Evolutionary conservation across 2,113 vertebrate genomes (phyloP).

Genomic region (Ardeotis arabs): DNA sequence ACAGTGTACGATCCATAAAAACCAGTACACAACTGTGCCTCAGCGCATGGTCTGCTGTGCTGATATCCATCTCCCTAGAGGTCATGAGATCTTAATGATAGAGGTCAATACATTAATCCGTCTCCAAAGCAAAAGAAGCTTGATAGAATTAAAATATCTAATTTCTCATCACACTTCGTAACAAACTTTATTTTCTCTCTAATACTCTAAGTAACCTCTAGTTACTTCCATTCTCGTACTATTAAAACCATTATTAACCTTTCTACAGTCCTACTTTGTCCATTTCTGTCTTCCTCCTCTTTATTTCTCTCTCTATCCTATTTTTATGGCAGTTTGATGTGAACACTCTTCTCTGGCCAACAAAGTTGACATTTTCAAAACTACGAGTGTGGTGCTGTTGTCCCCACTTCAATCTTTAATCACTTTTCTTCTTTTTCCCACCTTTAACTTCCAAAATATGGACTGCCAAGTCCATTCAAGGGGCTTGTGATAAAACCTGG

Average conservation of each 20-base stretch:
- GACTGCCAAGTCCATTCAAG: not conserved
- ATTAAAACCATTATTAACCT: not conserved
- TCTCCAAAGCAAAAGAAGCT: not conserved
- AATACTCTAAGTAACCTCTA: not conserved
- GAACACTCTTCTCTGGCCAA: not conserved
- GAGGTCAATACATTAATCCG: not conserved
- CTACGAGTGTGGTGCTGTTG: not conserved
- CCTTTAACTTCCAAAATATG: not conserved
- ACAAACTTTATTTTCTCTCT: not conserved
- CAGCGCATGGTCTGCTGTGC: not conserved
- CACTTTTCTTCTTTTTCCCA: not conserved
- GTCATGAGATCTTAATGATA: not conserved
- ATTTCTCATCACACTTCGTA: not conserved
- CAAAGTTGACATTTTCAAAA: not conserved
- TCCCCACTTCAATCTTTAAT: not conserved
- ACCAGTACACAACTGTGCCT: not conserved
- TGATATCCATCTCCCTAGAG: not conserved
- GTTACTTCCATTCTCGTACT: not conserved
- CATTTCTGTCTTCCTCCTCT: not conserved
- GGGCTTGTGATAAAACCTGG: not conserved
- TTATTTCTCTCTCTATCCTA: not conserved
- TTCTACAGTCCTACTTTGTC: not conserved
- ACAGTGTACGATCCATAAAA: not conserved
- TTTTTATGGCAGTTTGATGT: not conserved
- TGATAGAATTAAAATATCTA: not conserved